phyloP scores from a whole-genome alignment of 2,888 invertebrate genomes.

The Acrocyrtus sp. region DNA sequence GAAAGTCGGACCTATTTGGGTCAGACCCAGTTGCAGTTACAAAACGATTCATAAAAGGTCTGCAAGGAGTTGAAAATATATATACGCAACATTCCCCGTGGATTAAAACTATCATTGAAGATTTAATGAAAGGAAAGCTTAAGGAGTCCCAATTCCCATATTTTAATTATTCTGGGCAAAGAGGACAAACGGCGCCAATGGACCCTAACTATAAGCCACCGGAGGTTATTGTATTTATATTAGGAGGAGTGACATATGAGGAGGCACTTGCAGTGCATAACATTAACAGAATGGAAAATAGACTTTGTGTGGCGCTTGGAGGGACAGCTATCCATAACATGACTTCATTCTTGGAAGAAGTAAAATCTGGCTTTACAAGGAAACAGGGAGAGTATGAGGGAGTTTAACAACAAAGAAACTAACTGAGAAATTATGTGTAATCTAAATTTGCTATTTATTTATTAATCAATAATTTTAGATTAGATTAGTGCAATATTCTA shows the following conservation, averaged over 20 bases:
- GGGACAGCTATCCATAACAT: constrained; percentile 95
- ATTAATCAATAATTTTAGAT: too few relatives aligned
- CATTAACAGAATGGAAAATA: constrained; percentile 79
- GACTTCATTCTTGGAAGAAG: constrained; percentile 80
- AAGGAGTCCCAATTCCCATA: constrained; percentile 87
- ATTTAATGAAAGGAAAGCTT: constrained; percentile 89
- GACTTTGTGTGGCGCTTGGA: constrained; percentile 83
- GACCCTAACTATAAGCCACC: constrained; percentile 73
- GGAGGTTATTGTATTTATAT: constrained; percentile 95
- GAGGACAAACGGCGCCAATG: constrained; percentile 64
- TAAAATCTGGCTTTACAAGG: constrained; percentile 72
- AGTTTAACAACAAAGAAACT: too few relatives aligned
- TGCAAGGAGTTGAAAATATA: constrained; percentile 98
- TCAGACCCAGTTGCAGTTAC: constrained; percentile 61
- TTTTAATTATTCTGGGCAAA: constrained; percentile 69
- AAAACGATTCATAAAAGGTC: constrained; percentile 70
- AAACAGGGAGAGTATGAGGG: constrained; percentile 45
- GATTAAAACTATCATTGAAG: constrained; percentile 88
- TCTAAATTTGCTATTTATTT: too few relatives aligned
- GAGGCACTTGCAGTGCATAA: constrained; percentile 88
- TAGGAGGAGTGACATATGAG: constrained; percentile 97
- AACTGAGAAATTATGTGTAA: too few relatives aligned
- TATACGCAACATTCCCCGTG: constrained; percentile 98
- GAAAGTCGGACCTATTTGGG: constrained; percentile 62
- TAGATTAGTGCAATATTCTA: too few relatives aligned